These are phyloP conservation scores for Gymnocephalus cernua DNA, from an alignment of 2,113 vertebrate genomes.

Conservation along the genomic window DNA sequence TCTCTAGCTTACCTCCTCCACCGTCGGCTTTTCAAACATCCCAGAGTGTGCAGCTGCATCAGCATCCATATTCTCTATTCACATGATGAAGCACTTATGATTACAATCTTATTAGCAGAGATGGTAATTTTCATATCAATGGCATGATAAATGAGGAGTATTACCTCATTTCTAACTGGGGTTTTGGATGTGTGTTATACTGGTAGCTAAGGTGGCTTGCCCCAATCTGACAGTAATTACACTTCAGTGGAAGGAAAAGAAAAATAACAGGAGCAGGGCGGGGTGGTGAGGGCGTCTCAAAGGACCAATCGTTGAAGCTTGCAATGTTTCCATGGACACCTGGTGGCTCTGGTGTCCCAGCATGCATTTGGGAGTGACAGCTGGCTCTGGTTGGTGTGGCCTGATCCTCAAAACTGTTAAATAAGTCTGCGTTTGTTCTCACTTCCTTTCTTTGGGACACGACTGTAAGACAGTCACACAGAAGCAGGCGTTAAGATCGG, in stretches of 20 bases:
- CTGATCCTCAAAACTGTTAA: conserved; percentile 35
- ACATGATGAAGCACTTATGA: conserved; percentile 50
- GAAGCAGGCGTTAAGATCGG: conserved; percentile 58
- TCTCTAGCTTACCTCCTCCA: conserved; percentile 10
- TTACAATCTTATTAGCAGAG: conserved; percentile 56
- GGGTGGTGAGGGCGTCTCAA: conserved; percentile 56
- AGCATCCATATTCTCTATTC: conserved; percentile 36
- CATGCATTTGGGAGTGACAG: conserved; percentile 72
- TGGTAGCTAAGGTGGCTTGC: conserved; percentile 13
- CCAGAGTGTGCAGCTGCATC: conserved; percentile 60
- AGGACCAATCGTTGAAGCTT: conserved; percentile 73
- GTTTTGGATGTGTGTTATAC: conserved; percentile 6
- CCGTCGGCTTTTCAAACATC: conserved; percentile 25
- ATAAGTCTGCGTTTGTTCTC: conserved; percentile 12
- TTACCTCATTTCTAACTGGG: conserved; percentile 38
- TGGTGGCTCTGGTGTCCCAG: conserved; percentile 69
- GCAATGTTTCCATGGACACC: conserved; percentile 78
- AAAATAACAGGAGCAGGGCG: conserved; percentile 20
- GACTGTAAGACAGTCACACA: conserved; percentile 18
- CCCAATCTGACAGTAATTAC: conserved; percentile 74
- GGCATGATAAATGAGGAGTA: conserved; percentile 44
- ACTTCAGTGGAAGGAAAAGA: conserved; percentile 39
- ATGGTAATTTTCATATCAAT: conserved; percentile 75
- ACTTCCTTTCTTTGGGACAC: conserved; percentile 2
- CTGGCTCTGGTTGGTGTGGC: conserved; percentile 52